Conservation (phyloP, 2,888 invertebrate species). For the Neocrepidodera transversa region DNA sequence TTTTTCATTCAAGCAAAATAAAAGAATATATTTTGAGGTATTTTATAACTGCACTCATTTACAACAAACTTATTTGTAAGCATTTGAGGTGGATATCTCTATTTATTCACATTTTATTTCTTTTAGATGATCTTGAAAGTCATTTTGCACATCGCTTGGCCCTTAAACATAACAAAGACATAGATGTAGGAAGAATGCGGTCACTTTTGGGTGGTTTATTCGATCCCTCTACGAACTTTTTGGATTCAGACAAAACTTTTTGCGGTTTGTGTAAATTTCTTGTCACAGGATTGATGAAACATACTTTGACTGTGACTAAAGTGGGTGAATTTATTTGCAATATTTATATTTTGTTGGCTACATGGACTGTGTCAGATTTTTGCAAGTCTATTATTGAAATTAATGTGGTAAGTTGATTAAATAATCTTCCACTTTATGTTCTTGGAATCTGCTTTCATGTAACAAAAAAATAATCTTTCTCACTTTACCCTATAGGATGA, state of each 20-base stretch:
- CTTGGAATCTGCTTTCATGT: too few relatives aligned
- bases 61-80: too few relatives aligned
- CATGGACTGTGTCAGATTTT: conserved; percentile 39
- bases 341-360: conserved; percentile 39
- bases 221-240: conserved; percentile 3
- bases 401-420: conserved; percentile 36
- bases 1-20: too few relatives aligned
- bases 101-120: too few relatives aligned
- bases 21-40: too few relatives aligned
- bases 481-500: too few relatives aligned
- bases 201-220: not conserved
- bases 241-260: conserved; percentile 18
- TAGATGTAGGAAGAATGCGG: not conserved
- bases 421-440: too few relatives aligned
- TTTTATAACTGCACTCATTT: too few relatives aligned
- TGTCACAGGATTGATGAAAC: conserved; percentile 33
- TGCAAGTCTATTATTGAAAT: conserved; percentile 37
- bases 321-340: conserved; percentile 38
- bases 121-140: conserved; percentile 4
- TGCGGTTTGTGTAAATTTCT: conserved; percentile 39
- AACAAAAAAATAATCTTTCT: too few relatives aligned
- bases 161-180: not conserved
- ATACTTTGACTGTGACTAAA: conserved; percentile 24
- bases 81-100: too few relatives aligned
- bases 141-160: conserved; percentile 2